Conservation (phyloP, 35 echinoderm and acorn worm genomes). For the Heliocidaris tuberculata region DNA sequence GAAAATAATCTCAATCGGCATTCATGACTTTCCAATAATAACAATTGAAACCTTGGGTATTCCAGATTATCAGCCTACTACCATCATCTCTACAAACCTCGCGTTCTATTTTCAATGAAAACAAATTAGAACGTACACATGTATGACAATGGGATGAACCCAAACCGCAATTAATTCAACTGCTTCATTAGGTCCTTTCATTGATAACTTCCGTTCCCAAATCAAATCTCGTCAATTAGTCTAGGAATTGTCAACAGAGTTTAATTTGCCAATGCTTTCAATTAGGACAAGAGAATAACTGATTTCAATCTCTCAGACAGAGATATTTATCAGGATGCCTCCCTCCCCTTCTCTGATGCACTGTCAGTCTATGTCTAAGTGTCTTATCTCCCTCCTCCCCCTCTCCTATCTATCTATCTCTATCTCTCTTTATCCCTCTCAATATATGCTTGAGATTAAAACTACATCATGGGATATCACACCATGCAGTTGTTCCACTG, state of each 20-base stretch:
- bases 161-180: neutral
- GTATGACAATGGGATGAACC: neutral
- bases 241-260: neutral
- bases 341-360: neutral
- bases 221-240: slow-evolving; percentile 1
- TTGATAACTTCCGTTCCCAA: neutral
- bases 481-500: no score
- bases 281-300: neutral
- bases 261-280: neutral
- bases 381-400: no score
- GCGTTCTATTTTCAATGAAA: slow-evolving; percentile 12
- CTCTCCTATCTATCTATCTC: no score
- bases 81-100: neutral
- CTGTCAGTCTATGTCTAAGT: no score
- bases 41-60: neutral
- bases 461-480: no score
- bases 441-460: no score
- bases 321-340: neutral
- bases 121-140: slow-evolving; percentile 4
- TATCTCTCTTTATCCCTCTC: no score
- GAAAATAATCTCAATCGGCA: neutral
- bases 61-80: neutral
- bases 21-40: neutral
- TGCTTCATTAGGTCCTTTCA: slow-evolving; percentile 1
- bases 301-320: neutral